Percentiles rank a stretch among this genome's conserved stretches.
These are phyloP conservation scores for Yponomeuta cagnagella DNA, from an alignment of 2,888 invertebrate species.

Conservation along the genomic window DNA sequence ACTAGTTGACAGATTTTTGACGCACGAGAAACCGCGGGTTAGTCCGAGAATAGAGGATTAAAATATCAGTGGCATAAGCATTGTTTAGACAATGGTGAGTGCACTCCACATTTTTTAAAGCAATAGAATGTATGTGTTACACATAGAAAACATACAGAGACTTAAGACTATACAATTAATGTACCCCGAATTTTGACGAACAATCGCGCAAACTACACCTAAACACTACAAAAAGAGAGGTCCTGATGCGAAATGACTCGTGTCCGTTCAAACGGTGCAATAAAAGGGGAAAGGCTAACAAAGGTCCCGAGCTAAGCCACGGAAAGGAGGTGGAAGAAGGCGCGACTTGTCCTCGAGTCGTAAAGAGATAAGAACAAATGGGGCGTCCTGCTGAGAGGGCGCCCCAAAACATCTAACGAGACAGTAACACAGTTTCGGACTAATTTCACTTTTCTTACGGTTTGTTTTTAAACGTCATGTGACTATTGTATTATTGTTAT, in stretches of 20 bases:
- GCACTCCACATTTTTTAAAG: no score
- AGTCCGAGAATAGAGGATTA: no score
- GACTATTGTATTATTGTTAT: background rate
- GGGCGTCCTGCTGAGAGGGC: background rate
- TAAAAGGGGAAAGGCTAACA: background rate
- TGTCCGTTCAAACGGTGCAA: background rate
- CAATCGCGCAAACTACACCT: background rate
- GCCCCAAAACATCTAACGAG: background rate
- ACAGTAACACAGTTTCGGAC: background rate
- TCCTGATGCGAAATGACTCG: background rate
- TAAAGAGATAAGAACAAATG: background rate
- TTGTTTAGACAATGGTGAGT: no score
- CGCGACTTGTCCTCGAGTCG: background rate
- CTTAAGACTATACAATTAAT: no score
- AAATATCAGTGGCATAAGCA: no score
- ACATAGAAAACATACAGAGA: no score
- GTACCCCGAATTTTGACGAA: background rate
- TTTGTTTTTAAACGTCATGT: background rate
- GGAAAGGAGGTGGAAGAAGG: constrained; percentile 1
- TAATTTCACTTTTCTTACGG: background rate
- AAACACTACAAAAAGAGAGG: background rate
- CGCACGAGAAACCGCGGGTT: no score
- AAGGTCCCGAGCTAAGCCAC: background rate
- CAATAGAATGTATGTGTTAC: no score
- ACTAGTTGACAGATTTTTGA: no score